phyloP scores from a whole-genome alignment of 2,888 invertebrate species.

The Pseudoips prasinana region DNA sequence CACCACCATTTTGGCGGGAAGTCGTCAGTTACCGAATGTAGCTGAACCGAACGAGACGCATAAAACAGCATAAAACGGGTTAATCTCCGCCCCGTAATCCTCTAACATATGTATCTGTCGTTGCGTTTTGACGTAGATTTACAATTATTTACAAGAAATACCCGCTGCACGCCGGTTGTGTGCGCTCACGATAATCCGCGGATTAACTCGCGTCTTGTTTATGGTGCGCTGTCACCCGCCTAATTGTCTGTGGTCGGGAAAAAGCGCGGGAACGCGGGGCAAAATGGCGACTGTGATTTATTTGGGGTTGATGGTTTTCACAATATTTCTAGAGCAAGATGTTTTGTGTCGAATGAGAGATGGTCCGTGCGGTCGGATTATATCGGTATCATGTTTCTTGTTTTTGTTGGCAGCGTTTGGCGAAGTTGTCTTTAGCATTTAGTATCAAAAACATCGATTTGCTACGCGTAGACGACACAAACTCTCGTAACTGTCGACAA shows the following conservation, averaged over 20 bases:
- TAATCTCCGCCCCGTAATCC: slow-evolving; percentile 74
- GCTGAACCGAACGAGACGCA: slow-evolving; percentile 53
- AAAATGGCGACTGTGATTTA: slow-evolving; percentile 71
- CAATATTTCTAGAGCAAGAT: slow-evolving; percentile 74
- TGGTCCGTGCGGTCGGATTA: slow-evolving; percentile 60
- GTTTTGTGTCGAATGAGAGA: slow-evolving; percentile 73
- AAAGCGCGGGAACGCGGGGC: too few relatives aligned
- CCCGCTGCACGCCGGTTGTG: slow-evolving; percentile 63
- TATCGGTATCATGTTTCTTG: slow-evolving; percentile 51
- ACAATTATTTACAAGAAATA: slow-evolving; percentile 79
- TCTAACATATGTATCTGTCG: slow-evolving; percentile 79
- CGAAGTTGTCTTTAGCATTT: slow-evolving; percentile 33
- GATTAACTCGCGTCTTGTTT: slow-evolving; percentile 72
- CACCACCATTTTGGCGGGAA: slow-evolving; percentile 64
- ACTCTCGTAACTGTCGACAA: slow-evolving; percentile 10
- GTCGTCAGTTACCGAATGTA: slow-evolving; percentile 61
- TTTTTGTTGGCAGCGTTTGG: slow-evolving; percentile 67
- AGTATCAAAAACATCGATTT: slow-evolving; percentile 26
- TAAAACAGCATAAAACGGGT: slow-evolving; percentile 75
- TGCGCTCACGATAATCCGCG: slow-evolving; percentile 68
- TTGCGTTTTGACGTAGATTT: slow-evolving; percentile 81
- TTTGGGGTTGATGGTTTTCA: slow-evolving; percentile 59
- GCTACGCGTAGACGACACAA: slow-evolving; percentile 16
- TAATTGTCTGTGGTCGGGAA: slow-evolving; percentile 71
- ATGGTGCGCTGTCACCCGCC: slow-evolving; percentile 60